A percentile compares a stretch with the other conserved stretches of the same genome.
phyloP scores from a whole-genome alignment of 2,113 vertebrate species.

The Probosciger aterrimus region DNA sequence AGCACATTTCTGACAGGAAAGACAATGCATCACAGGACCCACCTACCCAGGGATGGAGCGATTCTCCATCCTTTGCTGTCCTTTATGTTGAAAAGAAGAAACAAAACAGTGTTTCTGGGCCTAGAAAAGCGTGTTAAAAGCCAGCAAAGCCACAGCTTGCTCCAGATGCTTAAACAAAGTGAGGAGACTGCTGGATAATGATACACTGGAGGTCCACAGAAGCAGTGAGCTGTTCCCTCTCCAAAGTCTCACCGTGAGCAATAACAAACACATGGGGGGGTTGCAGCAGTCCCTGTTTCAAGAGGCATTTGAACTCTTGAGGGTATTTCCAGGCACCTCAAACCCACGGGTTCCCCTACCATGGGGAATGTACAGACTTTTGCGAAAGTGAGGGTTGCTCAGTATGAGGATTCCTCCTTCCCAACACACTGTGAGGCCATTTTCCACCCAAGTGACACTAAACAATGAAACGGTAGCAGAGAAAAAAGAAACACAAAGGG shows the following conservation, averaged over 20 bases:
- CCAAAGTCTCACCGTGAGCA: not conserved
- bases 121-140: not conserved
- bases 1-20: not conserved
- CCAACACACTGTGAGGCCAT: accelerated
- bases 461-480: not conserved
- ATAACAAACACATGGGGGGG: accelerated
- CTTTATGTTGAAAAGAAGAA: not conserved
- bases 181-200: not conserved
- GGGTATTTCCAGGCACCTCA: not conserved
- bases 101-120: not conserved
- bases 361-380: accelerated
- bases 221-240: not conserved
- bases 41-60: not conserved
- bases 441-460: not conserved
- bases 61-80: not conserved
- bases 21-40: not conserved
- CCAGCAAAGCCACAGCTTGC: not conserved
- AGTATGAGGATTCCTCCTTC: not conserved
- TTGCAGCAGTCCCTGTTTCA: not conserved
- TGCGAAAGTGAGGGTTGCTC: not conserved
- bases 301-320: not conserved
- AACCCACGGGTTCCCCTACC: not conserved
- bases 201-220: accelerated
- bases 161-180: not conserved
- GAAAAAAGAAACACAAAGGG: not conserved